Percentiles rank a stretch among this genome's conserved stretches.
phyloP scores from a whole-genome alignment of 1,140 invertebrate genomes.

The Nebria ingens region DNA sequence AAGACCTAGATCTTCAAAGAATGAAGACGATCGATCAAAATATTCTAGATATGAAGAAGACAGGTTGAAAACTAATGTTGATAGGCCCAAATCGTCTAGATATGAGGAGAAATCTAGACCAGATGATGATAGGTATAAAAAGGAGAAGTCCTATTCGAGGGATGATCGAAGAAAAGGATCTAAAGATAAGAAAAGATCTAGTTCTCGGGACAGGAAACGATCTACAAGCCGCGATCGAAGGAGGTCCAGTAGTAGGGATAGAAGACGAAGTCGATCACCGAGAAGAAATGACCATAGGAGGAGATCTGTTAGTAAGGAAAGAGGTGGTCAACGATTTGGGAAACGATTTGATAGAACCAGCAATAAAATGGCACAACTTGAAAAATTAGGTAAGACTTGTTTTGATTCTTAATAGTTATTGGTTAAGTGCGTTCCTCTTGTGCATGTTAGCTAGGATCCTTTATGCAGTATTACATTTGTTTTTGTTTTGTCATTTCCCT shows the following conservation, averaged over 20 bases:
- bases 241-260: constrained; percentile 26
- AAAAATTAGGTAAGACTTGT: constrained; percentile 33
- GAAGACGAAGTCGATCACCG: constrained; percentile 25
- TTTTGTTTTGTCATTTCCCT: too few species aligned
- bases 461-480: constrained; percentile 34
- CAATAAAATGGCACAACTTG: constrained; percentile 38
- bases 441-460: constrained; percentile 31
- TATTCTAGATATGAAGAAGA: too few species aligned
- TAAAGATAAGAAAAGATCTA: neutral
- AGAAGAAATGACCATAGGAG: constrained; percentile 26
- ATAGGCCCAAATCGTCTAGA: neutral
- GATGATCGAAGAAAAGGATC: neutral
- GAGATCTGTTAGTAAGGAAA: constrained; percentile 26
- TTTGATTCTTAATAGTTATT: neutral
- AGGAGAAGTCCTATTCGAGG: too few species aligned
- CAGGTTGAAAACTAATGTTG: too few species aligned
- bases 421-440: neutral
- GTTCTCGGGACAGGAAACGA: neutral
- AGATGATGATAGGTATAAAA: too few species aligned
- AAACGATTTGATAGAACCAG: constrained; percentile 36
- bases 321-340: constrained; percentile 25
- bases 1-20: too few species aligned
- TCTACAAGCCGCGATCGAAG: neutral
- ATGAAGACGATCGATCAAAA: too few species aligned
- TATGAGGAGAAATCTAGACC: too few species aligned